Evolutionary conservation across 2,888 invertebrate species (phyloP), one percentile per base, ranked within the genome.

Genomic region (Drosophila niveifrons): DNA sequence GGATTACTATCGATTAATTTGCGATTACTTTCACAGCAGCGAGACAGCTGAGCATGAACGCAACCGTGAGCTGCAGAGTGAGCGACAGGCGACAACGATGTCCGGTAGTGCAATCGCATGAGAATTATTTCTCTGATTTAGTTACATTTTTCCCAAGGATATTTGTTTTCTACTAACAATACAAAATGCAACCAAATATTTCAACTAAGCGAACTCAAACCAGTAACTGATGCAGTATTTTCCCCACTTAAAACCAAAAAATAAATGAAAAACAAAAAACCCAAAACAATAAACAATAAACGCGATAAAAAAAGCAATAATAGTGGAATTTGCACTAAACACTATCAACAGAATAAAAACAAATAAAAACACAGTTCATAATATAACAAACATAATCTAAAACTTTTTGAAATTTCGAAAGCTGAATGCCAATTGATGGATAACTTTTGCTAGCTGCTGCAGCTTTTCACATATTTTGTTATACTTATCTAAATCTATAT

Each of bases 41-140:
- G 92, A 92, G 82, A 92, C 92, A 53, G 92, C 92, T 78, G 92
- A 92, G 70, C 92, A 92, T 65, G 92, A 92, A 80, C 90, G 92
- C 74, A 90, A 89, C 70, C 90, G 91, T 58, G 92, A 92, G 46
- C 86, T 91, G 86, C 91, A 92, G 83, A 91, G 82, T 89, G 92
- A 92, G 72, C 91, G 92, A 72, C 92, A 92, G 89, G 87, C 91
- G 85, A 92, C 92, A 90, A 92, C 92, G 90, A 92, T 92, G 92
- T 92, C 92, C 77, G 92, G 92, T 69, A 92, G 93, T 92, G 92
- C 92, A 91, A 93, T 92, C 85, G 92, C 92, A 92, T 92, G 92
- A 92, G 92, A 92, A 92, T 92, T 92, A 92, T 92, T 92, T 92
- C 93, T 92, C 92, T 92, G 92, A 92, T 92, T 92, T 92, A 92